Percentiles rank a stretch among this genome's conserved stretches.
phyloP scores from a whole-genome alignment of 2,797 vertebrate species.

The Danio kyathit region DNA sequence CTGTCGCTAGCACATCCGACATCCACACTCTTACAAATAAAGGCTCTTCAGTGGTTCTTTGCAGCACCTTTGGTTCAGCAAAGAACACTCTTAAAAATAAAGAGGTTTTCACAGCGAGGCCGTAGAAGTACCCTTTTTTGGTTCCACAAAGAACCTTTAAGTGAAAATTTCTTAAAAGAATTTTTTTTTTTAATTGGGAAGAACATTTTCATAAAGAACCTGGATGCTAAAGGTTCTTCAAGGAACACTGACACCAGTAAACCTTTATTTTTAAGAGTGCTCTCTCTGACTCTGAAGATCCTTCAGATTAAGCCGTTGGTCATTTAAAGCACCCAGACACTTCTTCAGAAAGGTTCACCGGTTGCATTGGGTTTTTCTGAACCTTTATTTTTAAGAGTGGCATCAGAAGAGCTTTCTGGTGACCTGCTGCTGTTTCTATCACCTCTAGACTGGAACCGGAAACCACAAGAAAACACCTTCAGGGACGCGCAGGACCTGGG shows the following conservation, averaged over 20 bases:
- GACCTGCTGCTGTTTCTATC: constrained; percentile 24
- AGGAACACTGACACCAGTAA: too few relatives aligned
- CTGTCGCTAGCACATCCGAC: constrained; percentile 37
- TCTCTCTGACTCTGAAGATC: not conserved
- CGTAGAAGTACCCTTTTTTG: too few relatives aligned
- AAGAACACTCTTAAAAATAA: not conserved
- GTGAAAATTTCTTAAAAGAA: too few relatives aligned
- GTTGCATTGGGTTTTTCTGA: constrained; percentile 9
- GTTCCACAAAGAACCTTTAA: too few relatives aligned
- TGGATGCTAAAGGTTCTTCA: too few relatives aligned
- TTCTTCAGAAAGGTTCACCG: not conserved
- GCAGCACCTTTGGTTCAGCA: not conserved
- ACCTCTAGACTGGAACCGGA: constrained; percentile 32
- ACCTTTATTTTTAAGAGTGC: too few relatives aligned
- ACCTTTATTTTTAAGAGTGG: constrained; percentile 50
- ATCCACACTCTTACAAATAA: constrained; percentile 38
- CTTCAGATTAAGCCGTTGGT: not conserved
- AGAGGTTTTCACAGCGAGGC: too few relatives aligned
- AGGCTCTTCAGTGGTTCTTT: constrained; percentile 26
- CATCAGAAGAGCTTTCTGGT: constrained; percentile 20
- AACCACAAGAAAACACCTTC: constrained; percentile 13
- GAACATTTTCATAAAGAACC: too few relatives aligned
- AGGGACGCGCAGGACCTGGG: not conserved
- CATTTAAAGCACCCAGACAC: not conserved
- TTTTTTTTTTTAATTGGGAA: too few relatives aligned